Evolutionary conservation across 2,888 invertebrate species (phyloP).

Genomic region (Ametastegia equiseti): DNA sequence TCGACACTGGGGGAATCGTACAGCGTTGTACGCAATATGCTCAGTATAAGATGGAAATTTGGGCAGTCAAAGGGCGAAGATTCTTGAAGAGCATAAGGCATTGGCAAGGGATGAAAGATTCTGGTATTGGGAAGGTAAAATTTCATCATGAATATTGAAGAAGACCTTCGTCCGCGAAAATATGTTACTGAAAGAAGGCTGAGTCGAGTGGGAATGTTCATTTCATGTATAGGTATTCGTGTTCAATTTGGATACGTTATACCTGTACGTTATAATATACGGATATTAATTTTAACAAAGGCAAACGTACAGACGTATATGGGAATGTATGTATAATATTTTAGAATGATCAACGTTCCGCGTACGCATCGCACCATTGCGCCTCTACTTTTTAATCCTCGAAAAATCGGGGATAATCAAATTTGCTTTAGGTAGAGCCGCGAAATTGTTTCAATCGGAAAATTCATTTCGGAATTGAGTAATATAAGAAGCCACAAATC

Average conservation of each 20-base stretch:
- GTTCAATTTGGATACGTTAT: background rate
- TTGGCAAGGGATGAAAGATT: background rate
- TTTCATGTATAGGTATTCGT: constrained; percentile 3
- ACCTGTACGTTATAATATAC: background rate
- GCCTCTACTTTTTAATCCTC: background rate
- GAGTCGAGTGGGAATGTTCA: background rate
- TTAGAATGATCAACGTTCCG: background rate
- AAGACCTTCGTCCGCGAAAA: constrained; percentile 9
- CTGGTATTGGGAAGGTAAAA: background rate
- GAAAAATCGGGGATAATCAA: background rate
- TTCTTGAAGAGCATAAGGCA: background rate
- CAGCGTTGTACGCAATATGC: too few relatives aligned
- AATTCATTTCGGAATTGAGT: background rate
- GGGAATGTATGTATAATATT: background rate
- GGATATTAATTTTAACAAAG: background rate
- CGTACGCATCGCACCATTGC: background rate
- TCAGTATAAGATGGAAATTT: too few relatives aligned
- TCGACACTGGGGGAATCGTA: too few relatives aligned
- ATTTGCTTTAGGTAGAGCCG: background rate
- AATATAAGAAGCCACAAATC: background rate
- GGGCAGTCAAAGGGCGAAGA: too few relatives aligned
- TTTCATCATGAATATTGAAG: constrained; percentile 4
- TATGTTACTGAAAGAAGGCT: background rate
- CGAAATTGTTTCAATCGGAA: background rate
- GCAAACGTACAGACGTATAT: background rate